Evolutionary conservation across 2,888 invertebrate genomes (phyloP).

Genomic region (Plebejus melissa): DNA sequence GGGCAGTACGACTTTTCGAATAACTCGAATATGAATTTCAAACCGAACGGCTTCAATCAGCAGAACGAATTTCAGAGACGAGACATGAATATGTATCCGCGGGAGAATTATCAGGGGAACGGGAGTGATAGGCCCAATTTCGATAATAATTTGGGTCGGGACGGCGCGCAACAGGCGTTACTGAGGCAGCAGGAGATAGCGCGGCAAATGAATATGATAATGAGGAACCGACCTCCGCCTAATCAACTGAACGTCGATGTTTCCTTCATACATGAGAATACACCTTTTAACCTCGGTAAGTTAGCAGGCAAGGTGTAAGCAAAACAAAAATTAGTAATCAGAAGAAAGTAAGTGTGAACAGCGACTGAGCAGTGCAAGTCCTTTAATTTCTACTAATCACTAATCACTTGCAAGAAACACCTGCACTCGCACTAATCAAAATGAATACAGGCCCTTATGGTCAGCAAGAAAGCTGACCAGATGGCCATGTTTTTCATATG

Average conservation of each 20-base stretch:
- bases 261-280: slow-evolving; percentile 66
- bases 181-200: slow-evolving; percentile 68
- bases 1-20: slow-evolving; percentile 60
- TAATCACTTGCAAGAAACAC: no score
- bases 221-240: slow-evolving; percentile 65
- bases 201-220: slow-evolving; percentile 65
- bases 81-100: slow-evolving; percentile 54
- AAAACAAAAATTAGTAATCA: no score
- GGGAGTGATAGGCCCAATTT: slow-evolving; percentile 51
- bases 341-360: no score
- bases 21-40: slow-evolving; percentile 51
- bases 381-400: no score
- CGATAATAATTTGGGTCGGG: slow-evolving; percentile 50
- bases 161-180: slow-evolving; percentile 55
- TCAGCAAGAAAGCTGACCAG: no score
- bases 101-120: slow-evolving; percentile 54
- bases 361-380: no score
- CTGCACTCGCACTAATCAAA: no score
- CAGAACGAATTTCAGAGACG: slow-evolving; percentile 63
- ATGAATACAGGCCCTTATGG: no score
- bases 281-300: slow-evolving; percentile 68
- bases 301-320: no score
- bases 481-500: no score
- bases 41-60: slow-evolving; percentile 59
- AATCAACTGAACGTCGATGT: slow-evolving; percentile 69